Conservation (phyloP, 2,797 vertebrate genomes). For the Rallus crepitans region DNA sequence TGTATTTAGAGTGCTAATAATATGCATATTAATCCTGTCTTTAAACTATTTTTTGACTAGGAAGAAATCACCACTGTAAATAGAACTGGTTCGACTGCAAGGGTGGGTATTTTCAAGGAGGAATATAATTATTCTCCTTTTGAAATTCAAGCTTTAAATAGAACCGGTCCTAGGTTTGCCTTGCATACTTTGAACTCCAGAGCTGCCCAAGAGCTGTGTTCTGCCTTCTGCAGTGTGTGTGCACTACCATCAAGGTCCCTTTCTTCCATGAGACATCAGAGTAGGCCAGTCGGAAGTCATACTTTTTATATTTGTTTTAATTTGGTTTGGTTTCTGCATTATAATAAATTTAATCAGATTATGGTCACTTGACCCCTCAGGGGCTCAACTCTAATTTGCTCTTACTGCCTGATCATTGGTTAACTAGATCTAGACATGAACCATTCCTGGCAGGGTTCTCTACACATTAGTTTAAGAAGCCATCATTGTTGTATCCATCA, state of each 20-base stretch:
- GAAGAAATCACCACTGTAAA: background rate
- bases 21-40: background rate
- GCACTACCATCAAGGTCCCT: background rate
- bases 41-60: background rate
- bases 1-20: background rate
- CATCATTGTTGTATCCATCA: slow-evolving; percentile 72
- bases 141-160: background rate
- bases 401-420: slow-evolving; percentile 58
- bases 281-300: slow-evolving; percentile 63
- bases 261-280: background rate
- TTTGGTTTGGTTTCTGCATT: slow-evolving; percentile 71
- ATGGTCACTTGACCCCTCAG: slow-evolving; percentile 64
- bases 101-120: background rate
- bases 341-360: slow-evolving; percentile 75
- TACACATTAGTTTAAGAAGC: slow-evolving; percentile 74
- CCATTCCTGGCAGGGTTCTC: slow-evolving; percentile 75
- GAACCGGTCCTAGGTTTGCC: background rate
- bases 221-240: background rate
- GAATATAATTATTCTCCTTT: background rate
- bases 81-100: background rate
- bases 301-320: slow-evolving; percentile 71
- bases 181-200: background rate
- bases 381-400: slow-evolving; percentile 71
- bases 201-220: background rate
- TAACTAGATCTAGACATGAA: slow-evolving; percentile 74